Percentiles rank a stretch among this genome's conserved stretches.
phyloP scores from a whole-genome alignment of 2,113 vertebrate species.

The Pseudorhombus dupliciocellatus region DNA sequence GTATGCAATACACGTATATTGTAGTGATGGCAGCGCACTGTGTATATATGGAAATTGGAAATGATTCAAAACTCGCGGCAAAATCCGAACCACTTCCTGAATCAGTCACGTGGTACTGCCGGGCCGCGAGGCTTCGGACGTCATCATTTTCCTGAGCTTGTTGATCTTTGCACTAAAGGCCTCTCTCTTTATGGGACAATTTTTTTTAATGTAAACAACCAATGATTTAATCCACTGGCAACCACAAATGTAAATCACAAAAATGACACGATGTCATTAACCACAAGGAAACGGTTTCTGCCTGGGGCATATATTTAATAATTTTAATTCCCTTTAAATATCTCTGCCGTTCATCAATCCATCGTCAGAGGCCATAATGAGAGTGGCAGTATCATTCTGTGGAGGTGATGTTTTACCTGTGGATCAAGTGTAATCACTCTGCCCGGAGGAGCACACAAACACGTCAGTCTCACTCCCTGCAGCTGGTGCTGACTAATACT shows the following conservation, averaged over 20 bases:
- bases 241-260: background rate
- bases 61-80: too few relatives aligned
- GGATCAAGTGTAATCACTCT: slow-evolving; percentile 79
- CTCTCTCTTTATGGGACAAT: too few relatives aligned
- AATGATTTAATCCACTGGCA: background rate
- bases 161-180: background rate
- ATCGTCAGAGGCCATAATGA: background rate
- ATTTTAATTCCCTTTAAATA: background rate
- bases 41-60: too few relatives aligned
- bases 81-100: too few relatives aligned
- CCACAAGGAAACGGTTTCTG: background rate
- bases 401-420: slow-evolving; percentile 1
- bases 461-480: slow-evolving; percentile 2
- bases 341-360: slow-evolving; percentile 2
- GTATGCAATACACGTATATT: too few relatives aligned
- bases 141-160: too few relatives aligned
- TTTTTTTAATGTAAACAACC: background rate
- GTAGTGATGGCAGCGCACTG: too few relatives aligned
- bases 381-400: background rate
- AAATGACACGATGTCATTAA: background rate
- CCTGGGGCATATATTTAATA: background rate
- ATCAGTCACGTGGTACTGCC: too few relatives aligned
- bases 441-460: slow-evolving; percentile 75
- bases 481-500: slow-evolving; percentile 22
- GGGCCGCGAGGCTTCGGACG: too few relatives aligned